Conservation (phyloP, 2,113 vertebrate genomes). For the Sakesphorus luctuosus region DNA sequence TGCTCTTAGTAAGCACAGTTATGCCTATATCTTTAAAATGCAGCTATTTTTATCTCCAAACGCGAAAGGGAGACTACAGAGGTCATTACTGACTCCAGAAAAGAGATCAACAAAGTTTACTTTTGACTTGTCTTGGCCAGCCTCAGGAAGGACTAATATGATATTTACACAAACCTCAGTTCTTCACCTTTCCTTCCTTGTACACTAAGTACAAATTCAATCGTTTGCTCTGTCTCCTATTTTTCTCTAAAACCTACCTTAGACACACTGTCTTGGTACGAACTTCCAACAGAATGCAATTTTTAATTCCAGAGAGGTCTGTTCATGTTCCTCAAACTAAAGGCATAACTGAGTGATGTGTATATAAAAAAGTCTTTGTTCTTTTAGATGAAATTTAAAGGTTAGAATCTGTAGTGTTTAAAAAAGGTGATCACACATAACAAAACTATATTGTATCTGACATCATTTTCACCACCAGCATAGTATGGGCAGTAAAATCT, state of each 20-base stretch:
- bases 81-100: neutral
- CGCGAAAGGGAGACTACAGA: neutral
- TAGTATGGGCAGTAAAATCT: neutral
- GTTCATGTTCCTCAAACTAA: neutral
- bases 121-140: neutral
- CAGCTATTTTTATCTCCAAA: neutral
- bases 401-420: neutral
- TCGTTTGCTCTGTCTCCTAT: neutral
- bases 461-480: neutral
- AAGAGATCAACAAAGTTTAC: neutral
- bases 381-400: neutral
- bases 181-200: neutral
- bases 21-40: neutral
- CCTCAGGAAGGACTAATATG: neutral
- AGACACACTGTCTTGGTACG: neutral
- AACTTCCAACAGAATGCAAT: neutral
- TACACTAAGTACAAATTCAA: neutral
- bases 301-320: neutral
- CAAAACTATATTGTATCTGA: neutral
- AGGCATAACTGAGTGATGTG: neutral
- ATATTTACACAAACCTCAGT: neutral
- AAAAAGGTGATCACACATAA: neutral
- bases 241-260: neutral
- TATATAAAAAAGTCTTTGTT: neutral
- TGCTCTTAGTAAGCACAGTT: neutral